Percentiles rank a stretch among this genome's conserved stretches.
Evolutionary conservation across 2,797 vertebrate species (phyloP).

Genomic region (Lagodon rhomboides): DNA sequence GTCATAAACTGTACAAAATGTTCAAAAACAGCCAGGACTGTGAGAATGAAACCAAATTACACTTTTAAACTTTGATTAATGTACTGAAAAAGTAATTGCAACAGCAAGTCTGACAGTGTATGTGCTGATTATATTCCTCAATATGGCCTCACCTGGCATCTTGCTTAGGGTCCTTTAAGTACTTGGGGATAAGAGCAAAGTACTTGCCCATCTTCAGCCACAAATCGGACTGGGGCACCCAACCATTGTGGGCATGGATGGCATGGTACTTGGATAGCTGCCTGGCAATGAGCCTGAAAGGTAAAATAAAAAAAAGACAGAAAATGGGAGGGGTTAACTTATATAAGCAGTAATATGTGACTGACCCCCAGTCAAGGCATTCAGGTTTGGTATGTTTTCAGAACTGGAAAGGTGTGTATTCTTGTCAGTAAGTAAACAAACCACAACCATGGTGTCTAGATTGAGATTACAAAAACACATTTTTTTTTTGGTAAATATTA

Average conservation of each 20-base stretch:
- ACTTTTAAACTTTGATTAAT: background rate
- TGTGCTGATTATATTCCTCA: no score
- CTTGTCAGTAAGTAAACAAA: no score
- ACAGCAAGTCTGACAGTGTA: background rate
- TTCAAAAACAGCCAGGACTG: background rate
- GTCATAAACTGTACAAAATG: background rate
- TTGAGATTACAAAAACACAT: no score
- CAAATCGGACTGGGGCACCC: slow-evolving; percentile 96
- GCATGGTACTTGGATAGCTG: slow-evolving; percentile 98
- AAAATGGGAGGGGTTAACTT: background rate
- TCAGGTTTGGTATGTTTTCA: no score
- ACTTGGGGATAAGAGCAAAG: slow-evolving; percentile 94
- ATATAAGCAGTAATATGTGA: background rate
- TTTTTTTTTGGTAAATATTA: no score
- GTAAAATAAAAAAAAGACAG: background rate
- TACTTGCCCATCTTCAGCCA: slow-evolving; percentile 98
- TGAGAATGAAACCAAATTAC: background rate
- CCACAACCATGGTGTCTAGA: no score
- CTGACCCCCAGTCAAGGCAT: background rate
- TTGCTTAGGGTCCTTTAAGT: slow-evolving; percentile 89
- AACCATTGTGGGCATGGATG: slow-evolving; percentile 98
- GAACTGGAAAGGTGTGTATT: no score
- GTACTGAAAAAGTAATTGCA: background rate
- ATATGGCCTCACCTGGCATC: slow-evolving; percentile 88
- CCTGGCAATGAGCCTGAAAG: slow-evolving; percentile 92